Evolutionary conservation across 2,113 vertebrate genomes (phyloP), one percentile per base, ranked within the genome.

Genomic region (Diglossa brunneiventris): DNA sequence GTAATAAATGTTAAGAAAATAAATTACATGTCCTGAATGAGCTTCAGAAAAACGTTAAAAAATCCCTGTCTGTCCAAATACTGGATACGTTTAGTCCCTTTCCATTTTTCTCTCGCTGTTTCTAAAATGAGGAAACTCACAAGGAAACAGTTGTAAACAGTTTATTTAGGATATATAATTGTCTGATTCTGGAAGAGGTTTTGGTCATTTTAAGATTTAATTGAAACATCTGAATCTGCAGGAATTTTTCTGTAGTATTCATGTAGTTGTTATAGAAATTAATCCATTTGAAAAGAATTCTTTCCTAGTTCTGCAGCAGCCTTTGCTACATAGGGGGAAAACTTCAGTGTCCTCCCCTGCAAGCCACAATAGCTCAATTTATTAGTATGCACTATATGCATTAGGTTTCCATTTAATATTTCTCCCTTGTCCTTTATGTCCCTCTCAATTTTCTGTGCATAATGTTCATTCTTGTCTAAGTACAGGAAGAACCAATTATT

Each of bases 1-100:
- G 69, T 82, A 93, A 87, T 97, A 83, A 83, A 92, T 97, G 96
- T 96, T 87, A 97, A 93, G 75, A 77, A 83, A 70, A 88, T 41
- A 3, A 24, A 95, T 95, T 81, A n/a, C 31, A 4, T 83, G 33
- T 74, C 26, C 46, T 55, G 9, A 83, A 21, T 0, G 18, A 56
- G 19, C 30, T 50, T 79, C 20, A 75, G 80, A 33, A 86, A 83
- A 74, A 12, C 23, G 7, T 44, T 44, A 3, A 61, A 52, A 68
- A 33, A 18, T 18, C 23, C 19, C 12, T 44, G 18, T 44, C 39
- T 46, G 2, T 53, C 15, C 21, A 39, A 70, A 67, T 28, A 53
- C 4, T 81, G 44, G 17, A 78, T 92, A 66, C 9, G 39, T 95
- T 89, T 86, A 35, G 30, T 85, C 3, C 21, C 55, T 91, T 81